These are phyloP conservation scores for Sycophila texana DNA, from an alignment of 2,888 invertebrate species.

Conservation along the genomic window DNA sequence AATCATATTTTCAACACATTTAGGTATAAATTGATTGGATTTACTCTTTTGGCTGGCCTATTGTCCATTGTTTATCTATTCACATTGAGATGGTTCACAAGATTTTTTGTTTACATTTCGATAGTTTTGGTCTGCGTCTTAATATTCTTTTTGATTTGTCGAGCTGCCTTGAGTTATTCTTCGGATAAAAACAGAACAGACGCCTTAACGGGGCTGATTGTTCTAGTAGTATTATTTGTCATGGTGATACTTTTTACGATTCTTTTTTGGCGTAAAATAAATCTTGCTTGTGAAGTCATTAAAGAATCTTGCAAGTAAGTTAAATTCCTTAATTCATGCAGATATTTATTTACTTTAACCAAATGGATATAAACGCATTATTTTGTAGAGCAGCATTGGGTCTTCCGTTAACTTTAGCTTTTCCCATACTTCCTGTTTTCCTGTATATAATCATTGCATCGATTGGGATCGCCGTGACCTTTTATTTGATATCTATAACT, in stretches of 20 bases:
- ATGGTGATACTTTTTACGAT: slow-evolving; percentile 86
- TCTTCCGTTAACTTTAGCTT: slow-evolving; percentile 89
- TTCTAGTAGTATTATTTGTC: slow-evolving; percentile 80
- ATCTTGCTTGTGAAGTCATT: slow-evolving; percentile 92
- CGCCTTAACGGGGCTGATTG: slow-evolving; percentile 80
- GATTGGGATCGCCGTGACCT: slow-evolving; percentile 83
- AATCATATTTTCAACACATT: slow-evolving; percentile 42
- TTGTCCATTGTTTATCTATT: slow-evolving; percentile 91
- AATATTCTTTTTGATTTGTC: slow-evolving; percentile 80
- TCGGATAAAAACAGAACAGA: not conserved
- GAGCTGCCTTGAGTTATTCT: slow-evolving; percentile 76
- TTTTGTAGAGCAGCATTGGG: slow-evolving; percentile 88
- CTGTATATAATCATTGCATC: slow-evolving; percentile 85
- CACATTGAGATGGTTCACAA: slow-evolving; percentile 91
- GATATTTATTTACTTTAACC: too few relatives aligned
- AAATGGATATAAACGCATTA: not conserved
- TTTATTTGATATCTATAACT: slow-evolving; percentile 85
- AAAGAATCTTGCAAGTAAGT: slow-evolving; percentile 91
- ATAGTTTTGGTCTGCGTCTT: slow-evolving; percentile 84
- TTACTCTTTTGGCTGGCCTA: slow-evolving; percentile 80
- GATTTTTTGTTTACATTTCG: slow-evolving; percentile 90
- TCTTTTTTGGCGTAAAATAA: slow-evolving; percentile 88
- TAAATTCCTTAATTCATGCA: too few relatives aligned
- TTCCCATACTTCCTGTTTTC: slow-evolving; percentile 93
- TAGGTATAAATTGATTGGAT: slow-evolving; percentile 83